phyloP scores from a whole-genome alignment of 2,113 vertebrate genomes.

The Poeciliopsis turrubarensis region DNA sequence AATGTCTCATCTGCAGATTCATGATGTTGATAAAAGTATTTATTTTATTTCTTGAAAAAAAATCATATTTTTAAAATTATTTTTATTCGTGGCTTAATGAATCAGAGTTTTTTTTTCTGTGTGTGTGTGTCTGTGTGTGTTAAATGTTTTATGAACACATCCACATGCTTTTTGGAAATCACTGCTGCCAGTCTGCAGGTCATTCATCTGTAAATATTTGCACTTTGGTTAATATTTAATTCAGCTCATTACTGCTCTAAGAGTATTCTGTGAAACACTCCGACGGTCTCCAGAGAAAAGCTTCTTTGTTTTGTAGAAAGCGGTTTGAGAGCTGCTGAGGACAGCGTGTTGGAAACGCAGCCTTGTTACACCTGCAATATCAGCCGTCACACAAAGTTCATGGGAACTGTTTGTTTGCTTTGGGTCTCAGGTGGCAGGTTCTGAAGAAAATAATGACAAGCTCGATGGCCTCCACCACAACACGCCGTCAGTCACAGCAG shows the following conservation, averaged over 20 bases:
- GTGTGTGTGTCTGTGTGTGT: neutral
- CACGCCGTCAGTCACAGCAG: conserved; percentile 10
- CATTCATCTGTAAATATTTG: conserved; percentile 66
- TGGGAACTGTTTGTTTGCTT: conserved; percentile 31
- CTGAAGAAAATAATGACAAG: conserved; percentile 13
- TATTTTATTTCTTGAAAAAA: neutral
- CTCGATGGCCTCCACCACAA: neutral
- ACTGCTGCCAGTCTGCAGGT: neutral
- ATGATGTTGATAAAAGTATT: too few species aligned
- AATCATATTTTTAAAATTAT: neutral
- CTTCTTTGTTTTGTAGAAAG: neutral
- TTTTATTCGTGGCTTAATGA: too few species aligned
- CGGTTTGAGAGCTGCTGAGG: neutral
- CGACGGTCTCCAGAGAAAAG: conserved; percentile 3
- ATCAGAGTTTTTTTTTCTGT: neutral
- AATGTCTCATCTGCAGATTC: too few species aligned
- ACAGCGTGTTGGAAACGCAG: neutral
- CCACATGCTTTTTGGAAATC: neutral
- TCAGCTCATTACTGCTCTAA: neutral
- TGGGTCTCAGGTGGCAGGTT: neutral
- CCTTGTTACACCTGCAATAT: neutral
- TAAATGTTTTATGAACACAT: neutral
- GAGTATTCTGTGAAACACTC: neutral
- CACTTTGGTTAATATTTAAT: conserved; percentile 63
- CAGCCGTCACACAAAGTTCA: neutral